These are phyloP conservation scores for Pyxicephalus adspersus DNA, from an alignment of 2,113 vertebrate species.

Conservation along the genomic window DNA sequence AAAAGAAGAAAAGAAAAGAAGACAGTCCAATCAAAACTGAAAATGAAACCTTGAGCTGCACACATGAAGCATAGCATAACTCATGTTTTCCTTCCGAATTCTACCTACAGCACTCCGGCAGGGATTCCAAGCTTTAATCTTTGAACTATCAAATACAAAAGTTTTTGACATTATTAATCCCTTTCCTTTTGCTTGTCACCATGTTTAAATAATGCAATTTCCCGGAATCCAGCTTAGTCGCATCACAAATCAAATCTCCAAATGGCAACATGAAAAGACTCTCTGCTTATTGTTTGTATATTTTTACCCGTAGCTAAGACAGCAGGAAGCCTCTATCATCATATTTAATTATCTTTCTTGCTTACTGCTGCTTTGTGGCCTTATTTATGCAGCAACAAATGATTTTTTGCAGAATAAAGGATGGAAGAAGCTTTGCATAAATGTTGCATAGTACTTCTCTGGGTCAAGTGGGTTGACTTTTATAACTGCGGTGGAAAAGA, in stretches of 20 bases:
- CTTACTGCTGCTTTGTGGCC: conserved; percentile 32
- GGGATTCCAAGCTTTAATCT: background rate
- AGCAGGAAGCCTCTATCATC: conserved; percentile 49
- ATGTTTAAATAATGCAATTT: conserved; percentile 23
- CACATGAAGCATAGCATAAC: background rate
- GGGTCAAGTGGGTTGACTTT: conserved; percentile 39
- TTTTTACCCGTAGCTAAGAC: conserved; percentile 48
- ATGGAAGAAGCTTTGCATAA: background rate
- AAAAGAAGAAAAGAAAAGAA: no score
- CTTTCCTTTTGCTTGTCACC: background rate
- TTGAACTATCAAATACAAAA: conserved; percentile 24
- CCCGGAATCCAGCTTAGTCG: conserved; percentile 18
- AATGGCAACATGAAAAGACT: conserved; percentile 40
- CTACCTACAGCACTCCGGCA: no score
- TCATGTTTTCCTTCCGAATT: no score
- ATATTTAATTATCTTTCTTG: conserved; percentile 48
- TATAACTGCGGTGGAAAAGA: conserved; percentile 1
- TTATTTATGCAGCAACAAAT: conserved; percentile 26
- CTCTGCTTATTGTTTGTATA: conserved; percentile 53
- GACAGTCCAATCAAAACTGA: background rate
- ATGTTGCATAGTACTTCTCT: conserved; percentile 29
- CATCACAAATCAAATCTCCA: conserved; percentile 43
- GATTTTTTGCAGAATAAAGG: conserved; percentile 44
- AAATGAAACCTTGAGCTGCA: background rate
- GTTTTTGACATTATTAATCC: conserved; percentile 28